Conservation (phyloP, 1,140 invertebrate genomes). For the Drosophila sechellia region DNA sequence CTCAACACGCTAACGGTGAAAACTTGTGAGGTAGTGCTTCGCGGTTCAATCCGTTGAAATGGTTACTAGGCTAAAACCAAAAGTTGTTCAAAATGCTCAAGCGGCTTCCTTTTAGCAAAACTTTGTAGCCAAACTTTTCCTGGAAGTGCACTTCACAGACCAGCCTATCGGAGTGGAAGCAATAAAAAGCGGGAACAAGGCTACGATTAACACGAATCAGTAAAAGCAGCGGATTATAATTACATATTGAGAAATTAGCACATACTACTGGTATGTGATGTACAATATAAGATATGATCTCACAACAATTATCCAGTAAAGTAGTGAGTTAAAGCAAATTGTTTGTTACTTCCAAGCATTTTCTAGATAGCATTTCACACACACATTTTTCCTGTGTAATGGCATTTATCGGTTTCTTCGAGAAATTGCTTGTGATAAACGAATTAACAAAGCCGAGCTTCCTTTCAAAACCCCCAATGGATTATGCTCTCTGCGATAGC, state of each 20-base stretch:
- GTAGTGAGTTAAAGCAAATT: no score
- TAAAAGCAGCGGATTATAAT: background rate
- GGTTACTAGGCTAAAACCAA: conserved; percentile 15
- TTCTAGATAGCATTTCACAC: background rate
- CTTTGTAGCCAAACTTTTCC: conserved; percentile 28
- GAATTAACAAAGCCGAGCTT: conserved; percentile 1
- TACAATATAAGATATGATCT: no score
- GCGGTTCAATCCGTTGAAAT: conserved; percentile 30
- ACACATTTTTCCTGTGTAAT: background rate
- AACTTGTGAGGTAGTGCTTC: conserved; percentile 10
- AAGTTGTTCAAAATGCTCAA: conserved; percentile 22
- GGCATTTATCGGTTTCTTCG: background rate
- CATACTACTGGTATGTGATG: no score
- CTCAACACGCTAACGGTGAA: conserved; percentile 16
- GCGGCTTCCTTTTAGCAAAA: conserved; percentile 17
- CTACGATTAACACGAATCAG: conserved; percentile 7
- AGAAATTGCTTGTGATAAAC: conserved; percentile 15
- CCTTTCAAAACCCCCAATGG: background rate
- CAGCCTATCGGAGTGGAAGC: conserved; percentile 17
- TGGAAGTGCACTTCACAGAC: conserved; percentile 14
- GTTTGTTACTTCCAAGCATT: background rate
- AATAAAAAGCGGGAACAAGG: background rate
- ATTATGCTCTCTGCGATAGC: conserved; percentile 8
- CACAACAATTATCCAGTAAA: no score
- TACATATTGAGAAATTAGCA: background rate